These are phyloP conservation scores for Alcis repandata DNA, from an alignment of 2,888 invertebrate species.

Conservation along the genomic window DNA sequence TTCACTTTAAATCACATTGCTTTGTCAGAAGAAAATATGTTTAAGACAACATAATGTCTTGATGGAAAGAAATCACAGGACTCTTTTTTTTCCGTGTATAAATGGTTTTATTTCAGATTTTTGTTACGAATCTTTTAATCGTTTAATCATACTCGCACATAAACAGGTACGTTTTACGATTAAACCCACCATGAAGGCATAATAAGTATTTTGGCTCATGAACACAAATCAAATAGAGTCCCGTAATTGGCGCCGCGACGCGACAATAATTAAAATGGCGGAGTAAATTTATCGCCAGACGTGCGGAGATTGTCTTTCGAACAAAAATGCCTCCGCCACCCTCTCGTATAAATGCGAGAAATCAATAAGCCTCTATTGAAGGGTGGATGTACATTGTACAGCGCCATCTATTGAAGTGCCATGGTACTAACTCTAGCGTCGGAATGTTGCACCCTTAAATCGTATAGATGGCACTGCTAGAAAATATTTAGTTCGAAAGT, in stretches of 20 bases:
- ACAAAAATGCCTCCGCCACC: conserved; percentile 45
- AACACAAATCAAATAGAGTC: conserved; percentile 33
- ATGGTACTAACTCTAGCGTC: conserved; percentile 43
- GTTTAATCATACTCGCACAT: too few relatives aligned
- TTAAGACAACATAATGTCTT: too few relatives aligned
- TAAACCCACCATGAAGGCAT: too few relatives aligned
- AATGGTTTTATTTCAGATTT: too few relatives aligned
- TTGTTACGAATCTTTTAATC: too few relatives aligned
- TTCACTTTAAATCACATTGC: too few relatives aligned
- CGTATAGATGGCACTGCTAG: conserved; percentile 55
- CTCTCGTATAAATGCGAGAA: conserved; percentile 24
- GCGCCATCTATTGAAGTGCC: conserved; percentile 50
- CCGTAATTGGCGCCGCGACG: conserved; percentile 34
- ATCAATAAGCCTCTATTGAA: conserved; percentile 50
- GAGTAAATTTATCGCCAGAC: conserved; percentile 45
- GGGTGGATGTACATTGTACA: conserved; percentile 18
- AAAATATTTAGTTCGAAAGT: neutral
- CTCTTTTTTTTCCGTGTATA: too few relatives aligned
- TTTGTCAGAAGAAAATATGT: too few relatives aligned
- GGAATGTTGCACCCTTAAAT: conserved; percentile 20
- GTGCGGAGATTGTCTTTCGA: conserved; percentile 49
- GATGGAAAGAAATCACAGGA: too few relatives aligned
- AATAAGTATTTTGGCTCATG: neutral
- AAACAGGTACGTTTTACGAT: neutral
- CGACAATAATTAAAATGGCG: conserved; percentile 39